Percentiles rank a stretch among this genome's conserved stretches.
These are phyloP conservation scores for Steinernema khuongi DNA, from an alignment of 1,140 invertebrate genomes.

Conservation along the genomic window DNA sequence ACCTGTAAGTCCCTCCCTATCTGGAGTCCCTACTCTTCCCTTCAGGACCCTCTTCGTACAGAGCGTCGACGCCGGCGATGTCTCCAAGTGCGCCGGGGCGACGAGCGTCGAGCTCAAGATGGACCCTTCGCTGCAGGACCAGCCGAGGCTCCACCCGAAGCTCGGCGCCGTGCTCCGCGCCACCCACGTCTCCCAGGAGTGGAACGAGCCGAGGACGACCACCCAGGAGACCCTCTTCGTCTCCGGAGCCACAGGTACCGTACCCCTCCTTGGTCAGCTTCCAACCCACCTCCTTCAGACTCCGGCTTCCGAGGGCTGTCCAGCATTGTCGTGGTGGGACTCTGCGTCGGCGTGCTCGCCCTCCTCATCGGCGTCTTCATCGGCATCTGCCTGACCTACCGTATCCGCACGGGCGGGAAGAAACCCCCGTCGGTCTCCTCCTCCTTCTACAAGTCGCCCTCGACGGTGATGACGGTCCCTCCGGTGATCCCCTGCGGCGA, in stretches of 20 bases:
- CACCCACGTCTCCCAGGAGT: background rate
- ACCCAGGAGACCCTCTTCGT: background rate
- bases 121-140: background rate
- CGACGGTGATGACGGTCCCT: background rate
- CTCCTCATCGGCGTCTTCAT: constrained; percentile 5
- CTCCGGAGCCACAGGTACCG: background rate
- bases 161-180: background rate
- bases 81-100: background rate
- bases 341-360: background rate
- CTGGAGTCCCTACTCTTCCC: background rate
- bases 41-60: background rate
- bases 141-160: background rate
- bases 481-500: background rate
- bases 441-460: constrained; percentile 6
- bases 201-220: background rate
- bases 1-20: background rate
- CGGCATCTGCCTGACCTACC: constrained; percentile 8
- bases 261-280: too few relatives aligned
- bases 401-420: background rate
- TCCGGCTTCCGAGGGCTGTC: background rate
- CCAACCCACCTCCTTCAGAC: background rate
- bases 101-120: background rate
- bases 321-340: background rate
- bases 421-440: background rate
- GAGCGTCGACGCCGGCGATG: background rate